phyloP scores from a whole-genome alignment of 2,888 invertebrate species.

The Peribatodes rhomboidaria region DNA sequence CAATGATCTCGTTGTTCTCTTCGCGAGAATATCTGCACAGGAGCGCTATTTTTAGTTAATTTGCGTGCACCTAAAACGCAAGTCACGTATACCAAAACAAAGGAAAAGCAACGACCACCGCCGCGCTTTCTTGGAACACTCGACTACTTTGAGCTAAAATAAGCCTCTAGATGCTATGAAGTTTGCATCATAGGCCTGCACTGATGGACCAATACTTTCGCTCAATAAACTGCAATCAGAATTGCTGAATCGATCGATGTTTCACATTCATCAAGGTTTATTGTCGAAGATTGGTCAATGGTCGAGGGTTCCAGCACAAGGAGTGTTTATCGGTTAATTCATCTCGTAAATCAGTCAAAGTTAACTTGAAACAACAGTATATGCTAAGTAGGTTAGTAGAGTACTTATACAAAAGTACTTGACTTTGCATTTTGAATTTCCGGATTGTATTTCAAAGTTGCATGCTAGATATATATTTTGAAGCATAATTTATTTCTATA shows the following conservation, averaged over 20 bases:
- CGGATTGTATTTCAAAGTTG: not conserved
- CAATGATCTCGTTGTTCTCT: slow-evolving; percentile 36
- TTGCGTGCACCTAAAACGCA: slow-evolving; percentile 76
- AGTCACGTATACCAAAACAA: slow-evolving; percentile 81
- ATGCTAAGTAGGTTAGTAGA: not conserved
- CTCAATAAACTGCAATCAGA: slow-evolving; percentile 22
- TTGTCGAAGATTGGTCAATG: slow-evolving; percentile 24
- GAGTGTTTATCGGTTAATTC: slow-evolving; percentile 18
- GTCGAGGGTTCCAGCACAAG: slow-evolving; percentile 4
- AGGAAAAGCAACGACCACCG: slow-evolving; percentile 72
- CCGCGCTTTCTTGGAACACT: slow-evolving; percentile 72
- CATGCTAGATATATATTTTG: not conserved
- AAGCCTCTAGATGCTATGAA: slow-evolving; percentile 24
- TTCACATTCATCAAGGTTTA: slow-evolving; percentile 28
- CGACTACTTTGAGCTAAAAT: slow-evolving; percentile 30
- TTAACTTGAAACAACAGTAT: slow-evolving; percentile 3
- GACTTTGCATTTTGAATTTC: not conserved
- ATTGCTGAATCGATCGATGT: slow-evolving; percentile 22
- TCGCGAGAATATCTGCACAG: slow-evolving; percentile 51
- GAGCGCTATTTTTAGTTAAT: slow-evolving; percentile 76
- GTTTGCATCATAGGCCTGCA: slow-evolving; percentile 27
- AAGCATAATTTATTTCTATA: not conserved
- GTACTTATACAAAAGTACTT: slow-evolving; percentile 3
- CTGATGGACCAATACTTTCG: slow-evolving; percentile 19
- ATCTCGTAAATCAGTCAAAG: slow-evolving; percentile 29